Percentiles rank a stretch among this genome's conserved stretches.
phyloP scores from a whole-genome alignment of 2,888 invertebrate genomes.

The Polyommatus iphigenia region DNA sequence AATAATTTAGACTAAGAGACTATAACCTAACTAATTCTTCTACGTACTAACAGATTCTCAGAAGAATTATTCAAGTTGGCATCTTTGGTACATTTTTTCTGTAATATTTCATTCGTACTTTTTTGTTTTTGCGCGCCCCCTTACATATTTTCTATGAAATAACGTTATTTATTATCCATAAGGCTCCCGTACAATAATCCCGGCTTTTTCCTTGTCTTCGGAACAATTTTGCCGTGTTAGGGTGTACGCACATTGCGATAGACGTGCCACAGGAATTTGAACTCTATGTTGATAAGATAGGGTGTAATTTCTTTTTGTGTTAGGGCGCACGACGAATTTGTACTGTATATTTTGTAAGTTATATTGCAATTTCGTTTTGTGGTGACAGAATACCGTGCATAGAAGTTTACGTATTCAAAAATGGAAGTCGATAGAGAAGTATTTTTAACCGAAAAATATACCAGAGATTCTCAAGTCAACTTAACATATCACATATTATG shows the following conservation, averaged over 20 bases:
- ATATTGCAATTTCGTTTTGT: background rate
- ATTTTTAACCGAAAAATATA: background rate
- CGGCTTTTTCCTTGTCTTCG: slow-evolving; percentile 13
- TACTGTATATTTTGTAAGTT: background rate
- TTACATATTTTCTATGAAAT: slow-evolving; percentile 22
- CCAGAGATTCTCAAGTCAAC: background rate
- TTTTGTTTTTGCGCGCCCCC: slow-evolving; percentile 16
- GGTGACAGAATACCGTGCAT: background rate
- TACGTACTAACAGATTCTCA: background rate
- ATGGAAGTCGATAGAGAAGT: background rate
- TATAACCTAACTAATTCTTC: too few relatives aligned
- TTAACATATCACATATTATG: too few relatives aligned
- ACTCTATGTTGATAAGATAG: background rate
- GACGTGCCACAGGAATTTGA: background rate
- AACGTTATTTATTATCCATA: slow-evolving; percentile 25
- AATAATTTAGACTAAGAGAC: too few relatives aligned
- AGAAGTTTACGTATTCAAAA: background rate
- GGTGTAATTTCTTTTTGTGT: background rate
- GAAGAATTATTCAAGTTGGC: background rate
- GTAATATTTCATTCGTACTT: background rate
- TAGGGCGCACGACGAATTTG: background rate
- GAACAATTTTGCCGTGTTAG: background rate
- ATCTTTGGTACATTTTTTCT: background rate
- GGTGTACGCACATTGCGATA: background rate
- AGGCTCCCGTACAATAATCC: slow-evolving; percentile 15